Conservation (phyloP, 2,113 vertebrate species). For the Ochotona princeps region DNA sequence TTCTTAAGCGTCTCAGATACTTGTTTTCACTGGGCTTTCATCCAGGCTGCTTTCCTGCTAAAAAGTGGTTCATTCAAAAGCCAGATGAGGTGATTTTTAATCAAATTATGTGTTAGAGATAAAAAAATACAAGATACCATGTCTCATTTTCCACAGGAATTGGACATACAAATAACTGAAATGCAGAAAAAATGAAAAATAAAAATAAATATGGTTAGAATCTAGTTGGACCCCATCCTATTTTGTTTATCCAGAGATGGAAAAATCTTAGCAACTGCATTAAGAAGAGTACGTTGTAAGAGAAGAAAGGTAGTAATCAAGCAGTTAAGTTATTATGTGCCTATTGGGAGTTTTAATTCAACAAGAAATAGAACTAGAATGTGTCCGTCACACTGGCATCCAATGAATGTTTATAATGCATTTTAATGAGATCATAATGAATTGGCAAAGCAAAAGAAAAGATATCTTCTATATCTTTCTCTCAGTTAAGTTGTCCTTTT, state of each 20-base stretch:
- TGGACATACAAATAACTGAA: neutral
- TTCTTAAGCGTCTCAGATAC: neutral
- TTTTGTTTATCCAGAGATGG: neutral
- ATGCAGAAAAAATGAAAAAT: neutral
- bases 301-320: neutral
- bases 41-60: neutral
- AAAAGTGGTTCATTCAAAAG: constrained; percentile 15
- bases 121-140: neutral
- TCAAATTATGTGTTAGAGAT: constrained; percentile 28
- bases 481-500: neutral
- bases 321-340: neutral
- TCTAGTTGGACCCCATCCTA: neutral
- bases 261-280: neutral
- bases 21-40: neutral
- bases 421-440: constrained; percentile 2
- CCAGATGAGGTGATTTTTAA: constrained; percentile 14
- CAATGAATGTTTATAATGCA: neutral
- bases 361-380: neutral
- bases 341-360: neutral
- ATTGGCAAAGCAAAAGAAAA: neutral
- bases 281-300: neutral
- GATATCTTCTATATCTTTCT: neutral
- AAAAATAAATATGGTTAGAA: constrained; percentile 11
- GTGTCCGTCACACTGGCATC: neutral
- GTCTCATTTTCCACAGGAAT: neutral